A percentile compares a stretch with the other conserved stretches of the same genome.
Conservation (phyloP, 64 coral and sea anemone genomes). For the Porites australiensis region DNA sequence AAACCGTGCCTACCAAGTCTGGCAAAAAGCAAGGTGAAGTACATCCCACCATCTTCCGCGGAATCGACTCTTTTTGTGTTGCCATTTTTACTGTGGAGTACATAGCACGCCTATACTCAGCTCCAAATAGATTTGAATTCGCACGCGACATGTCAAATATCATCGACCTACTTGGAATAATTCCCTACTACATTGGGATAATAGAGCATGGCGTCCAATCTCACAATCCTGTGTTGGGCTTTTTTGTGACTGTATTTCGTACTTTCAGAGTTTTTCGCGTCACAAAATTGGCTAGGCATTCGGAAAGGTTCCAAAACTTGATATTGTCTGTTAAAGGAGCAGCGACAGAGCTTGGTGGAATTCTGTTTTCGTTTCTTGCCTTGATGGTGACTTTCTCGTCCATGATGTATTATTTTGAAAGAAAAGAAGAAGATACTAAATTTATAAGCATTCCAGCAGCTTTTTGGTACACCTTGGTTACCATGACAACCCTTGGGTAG, state of each 20-base stretch:
- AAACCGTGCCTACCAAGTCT: slow-evolving; percentile 70
- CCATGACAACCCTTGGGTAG: slow-evolving; percentile 96
- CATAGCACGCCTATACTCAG: slow-evolving; percentile 70
- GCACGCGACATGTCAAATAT: slow-evolving; percentile 72
- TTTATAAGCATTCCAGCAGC: slow-evolving; percentile 88
- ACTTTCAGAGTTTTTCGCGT: slow-evolving; percentile 88
- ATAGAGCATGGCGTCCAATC: slow-evolving; percentile 38
- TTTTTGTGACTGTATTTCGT: slow-evolving; percentile 67
- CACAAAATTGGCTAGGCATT: slow-evolving; percentile 86
- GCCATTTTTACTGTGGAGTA: slow-evolving; percentile 90
- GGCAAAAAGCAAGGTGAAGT: slow-evolving; percentile 44
- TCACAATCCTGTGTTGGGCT: slow-evolving; percentile 49
- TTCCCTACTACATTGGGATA: slow-evolving; percentile 83
- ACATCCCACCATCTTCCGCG: slow-evolving; percentile 55
- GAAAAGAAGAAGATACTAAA: background rate
- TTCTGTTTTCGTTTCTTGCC: slow-evolving; percentile 82
- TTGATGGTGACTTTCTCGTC: slow-evolving; percentile 88
- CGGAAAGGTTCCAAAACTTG: slow-evolving; percentile 74
- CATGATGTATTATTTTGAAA: slow-evolving; percentile 74
- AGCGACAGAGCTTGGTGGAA: slow-evolving; percentile 84
- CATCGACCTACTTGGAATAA: slow-evolving; percentile 81
- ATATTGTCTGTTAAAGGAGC: slow-evolving; percentile 69
- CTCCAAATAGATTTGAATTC: slow-evolving; percentile 67
- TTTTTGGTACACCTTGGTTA: slow-evolving; percentile 93
- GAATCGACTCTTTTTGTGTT: slow-evolving; percentile 83